These are phyloP conservation scores for Amphimedon queenslandica DNA, from an alignment of 37 sponge, comb jelly and placozoan genomes.

Conservation along the genomic window DNA sequence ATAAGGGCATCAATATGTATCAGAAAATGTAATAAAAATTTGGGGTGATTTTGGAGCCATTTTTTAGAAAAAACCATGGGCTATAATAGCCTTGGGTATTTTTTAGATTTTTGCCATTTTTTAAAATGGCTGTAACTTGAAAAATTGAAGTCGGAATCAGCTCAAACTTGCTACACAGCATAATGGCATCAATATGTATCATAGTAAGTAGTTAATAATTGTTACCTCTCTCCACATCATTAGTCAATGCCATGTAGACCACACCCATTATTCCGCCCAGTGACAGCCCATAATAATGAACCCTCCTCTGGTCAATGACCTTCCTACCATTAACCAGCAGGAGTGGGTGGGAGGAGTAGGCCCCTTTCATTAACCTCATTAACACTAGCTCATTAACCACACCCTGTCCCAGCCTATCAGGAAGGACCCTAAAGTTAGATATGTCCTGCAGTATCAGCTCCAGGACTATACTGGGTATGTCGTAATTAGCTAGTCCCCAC, in stretches of 20 bases:
- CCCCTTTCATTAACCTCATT: constrained; percentile 57
- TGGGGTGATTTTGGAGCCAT: too few relatives aligned
- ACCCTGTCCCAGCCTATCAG: constrained; percentile 73
- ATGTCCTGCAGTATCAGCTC: constrained; percentile 21
- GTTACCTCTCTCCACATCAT: constrained; percentile 61
- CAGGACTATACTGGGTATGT: constrained; percentile 36
- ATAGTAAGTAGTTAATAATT: too few relatives aligned
- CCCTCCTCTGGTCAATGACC: constrained; percentile 16
- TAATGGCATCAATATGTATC: too few relatives aligned
- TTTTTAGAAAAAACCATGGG: too few relatives aligned
- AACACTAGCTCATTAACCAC: constrained; percentile 60
- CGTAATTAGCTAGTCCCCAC: constrained; percentile 70
- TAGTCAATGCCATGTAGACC: constrained; percentile 74
- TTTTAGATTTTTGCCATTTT: too few relatives aligned
- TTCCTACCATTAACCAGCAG: constrained; percentile 25
- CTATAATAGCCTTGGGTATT: too few relatives aligned
- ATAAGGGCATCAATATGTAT: too few relatives aligned
- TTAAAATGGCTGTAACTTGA: too few relatives aligned
- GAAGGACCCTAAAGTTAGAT: constrained; percentile 51
- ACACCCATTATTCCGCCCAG: constrained; percentile 71
- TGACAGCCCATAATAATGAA: constrained; percentile 77
- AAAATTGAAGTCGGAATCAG: too few relatives aligned
- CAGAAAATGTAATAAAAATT: too few relatives aligned
- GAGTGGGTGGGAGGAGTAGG: constrained; percentile 3
- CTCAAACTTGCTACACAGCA: too few relatives aligned